These are phyloP conservation scores for Allygus modestus DNA, from an alignment of 2,888 invertebrate species.

Conservation along the genomic window DNA sequence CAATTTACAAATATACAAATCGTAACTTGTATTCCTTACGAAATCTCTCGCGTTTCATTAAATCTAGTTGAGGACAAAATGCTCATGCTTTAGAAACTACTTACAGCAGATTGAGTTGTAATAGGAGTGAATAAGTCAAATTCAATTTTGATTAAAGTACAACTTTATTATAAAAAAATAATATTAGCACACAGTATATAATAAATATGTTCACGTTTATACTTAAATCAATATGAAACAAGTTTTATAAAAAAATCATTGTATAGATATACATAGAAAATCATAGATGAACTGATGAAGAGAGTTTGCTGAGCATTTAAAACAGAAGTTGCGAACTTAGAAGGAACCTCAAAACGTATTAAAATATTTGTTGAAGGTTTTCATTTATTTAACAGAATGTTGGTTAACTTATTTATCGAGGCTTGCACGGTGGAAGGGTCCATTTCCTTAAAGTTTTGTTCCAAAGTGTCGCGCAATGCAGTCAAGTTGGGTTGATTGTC, in stretches of 20 bases:
- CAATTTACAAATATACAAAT: too few species aligned
- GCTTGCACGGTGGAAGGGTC: background rate
- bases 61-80: too few species aligned
- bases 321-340: too few species aligned
- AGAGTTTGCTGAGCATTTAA: too few species aligned
- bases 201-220: background rate
- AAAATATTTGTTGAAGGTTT: background rate
- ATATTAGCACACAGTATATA: background rate
- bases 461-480: constrained; percentile 73
- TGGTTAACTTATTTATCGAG: constrained; percentile 1
- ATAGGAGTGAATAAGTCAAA: background rate
- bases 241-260: background rate
- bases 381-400: constrained; percentile 30
- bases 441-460: background rate
- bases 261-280: background rate
- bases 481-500: constrained; percentile 85
- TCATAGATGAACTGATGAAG: background rate
- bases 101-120: too few species aligned
- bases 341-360: too few species aligned
- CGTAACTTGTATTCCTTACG: too few species aligned
- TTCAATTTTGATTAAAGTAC: too few species aligned
- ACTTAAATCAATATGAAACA: background rate
- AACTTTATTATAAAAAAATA: background rate
- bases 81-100: too few species aligned
- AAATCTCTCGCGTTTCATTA: too few species aligned